Evolutionary conservation across 1,140 invertebrate species (phyloP).

Genomic region (Scaptomyza hsui): DNA sequence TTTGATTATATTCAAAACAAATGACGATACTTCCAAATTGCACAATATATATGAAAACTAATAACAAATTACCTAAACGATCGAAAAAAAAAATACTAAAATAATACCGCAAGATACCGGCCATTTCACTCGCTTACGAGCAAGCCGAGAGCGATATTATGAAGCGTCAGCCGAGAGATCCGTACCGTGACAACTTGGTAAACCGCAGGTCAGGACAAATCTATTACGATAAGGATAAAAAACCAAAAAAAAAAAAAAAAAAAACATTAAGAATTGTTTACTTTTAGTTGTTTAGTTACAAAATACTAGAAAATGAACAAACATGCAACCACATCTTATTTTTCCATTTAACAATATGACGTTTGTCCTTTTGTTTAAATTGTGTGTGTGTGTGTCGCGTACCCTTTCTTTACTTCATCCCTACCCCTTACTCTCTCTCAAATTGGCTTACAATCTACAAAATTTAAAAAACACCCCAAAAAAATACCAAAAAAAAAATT

Average conservation of each 20-base stretch:
- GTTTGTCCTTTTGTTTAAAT: constrained; percentile 60
- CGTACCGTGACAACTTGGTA: constrained; percentile 97
- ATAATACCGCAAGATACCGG: constrained; percentile 92
- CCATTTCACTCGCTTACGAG: constrained; percentile 99
- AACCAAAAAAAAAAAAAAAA: constrained; percentile 46
- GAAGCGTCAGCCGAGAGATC: constrained; percentile 99
- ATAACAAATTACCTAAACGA: constrained; percentile 41
- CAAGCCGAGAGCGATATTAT: constrained; percentile 99
- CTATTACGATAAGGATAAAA: constrained; percentile 63
- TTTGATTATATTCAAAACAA: constrained; percentile 67
- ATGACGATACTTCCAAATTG: constrained; percentile 58
- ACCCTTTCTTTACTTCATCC: constrained; percentile 9
- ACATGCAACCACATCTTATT: constrained; percentile 71
- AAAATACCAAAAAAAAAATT: constrained; percentile 40
- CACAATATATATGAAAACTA: constrained; percentile 36
- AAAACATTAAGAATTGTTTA: constrained; percentile 66
- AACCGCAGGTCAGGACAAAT: constrained; percentile 93
- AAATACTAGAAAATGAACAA: constrained; percentile 78
- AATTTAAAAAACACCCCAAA: constrained; percentile 34
- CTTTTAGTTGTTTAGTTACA: constrained; percentile 76
- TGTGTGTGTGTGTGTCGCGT: constrained; percentile 67
- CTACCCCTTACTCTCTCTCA: neutral
- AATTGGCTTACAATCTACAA: constrained; percentile 72
- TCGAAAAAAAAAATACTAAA: constrained; percentile 48
- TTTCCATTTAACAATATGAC: constrained; percentile 53